Evolutionary conservation across 1,140 invertebrate species (phyloP).

Genomic region (Rhagoletis pomonella): DNA sequence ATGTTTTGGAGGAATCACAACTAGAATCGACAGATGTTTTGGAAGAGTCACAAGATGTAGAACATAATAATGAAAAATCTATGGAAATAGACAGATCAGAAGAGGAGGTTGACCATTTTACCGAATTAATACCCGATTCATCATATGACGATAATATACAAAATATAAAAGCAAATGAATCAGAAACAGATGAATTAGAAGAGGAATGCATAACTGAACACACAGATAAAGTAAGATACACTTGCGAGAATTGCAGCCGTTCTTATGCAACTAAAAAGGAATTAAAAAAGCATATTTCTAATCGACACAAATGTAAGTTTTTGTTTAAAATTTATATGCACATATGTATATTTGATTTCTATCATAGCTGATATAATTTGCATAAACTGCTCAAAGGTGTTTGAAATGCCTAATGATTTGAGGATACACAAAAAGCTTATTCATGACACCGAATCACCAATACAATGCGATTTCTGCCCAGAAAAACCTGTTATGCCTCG

Average conservation of each 20-base stretch:
- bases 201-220: background rate
- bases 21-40: background rate
- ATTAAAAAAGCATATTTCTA: background rate
- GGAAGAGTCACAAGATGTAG: too few relatives aligned
- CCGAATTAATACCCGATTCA: too few relatives aligned
- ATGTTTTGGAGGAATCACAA: too few relatives aligned
- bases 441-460: background rate
- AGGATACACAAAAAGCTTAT: slow-evolving; percentile 8
- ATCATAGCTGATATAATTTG: slow-evolving; percentile 24
- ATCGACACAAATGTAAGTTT: slow-evolving; percentile 1
- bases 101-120: too few relatives aligned
- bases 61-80: too few relatives aligned
- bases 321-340: background rate
- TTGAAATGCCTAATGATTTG: background rate
- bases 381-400: background rate
- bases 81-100: too few relatives aligned
- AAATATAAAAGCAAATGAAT: background rate
- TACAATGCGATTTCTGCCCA: background rate
- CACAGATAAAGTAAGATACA: background rate
- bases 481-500: background rate
- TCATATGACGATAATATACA: too few relatives aligned
- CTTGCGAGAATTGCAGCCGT: background rate
- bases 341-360: background rate
- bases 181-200: background rate
- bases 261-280: background rate